Conservation (phyloP, 2,888 invertebrate genomes). For the Lasioglossum morio region DNA sequence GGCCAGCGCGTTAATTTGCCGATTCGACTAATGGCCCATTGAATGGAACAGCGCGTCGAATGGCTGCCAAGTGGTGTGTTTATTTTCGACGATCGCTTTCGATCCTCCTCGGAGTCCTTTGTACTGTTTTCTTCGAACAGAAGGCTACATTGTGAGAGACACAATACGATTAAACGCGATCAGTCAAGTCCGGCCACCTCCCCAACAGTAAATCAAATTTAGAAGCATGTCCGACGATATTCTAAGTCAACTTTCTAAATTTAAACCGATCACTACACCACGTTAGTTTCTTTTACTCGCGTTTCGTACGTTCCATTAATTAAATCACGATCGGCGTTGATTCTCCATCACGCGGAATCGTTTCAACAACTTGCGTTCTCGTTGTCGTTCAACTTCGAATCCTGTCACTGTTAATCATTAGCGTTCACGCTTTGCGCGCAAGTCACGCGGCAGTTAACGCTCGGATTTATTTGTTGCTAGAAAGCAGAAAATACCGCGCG, state of each 20-base stretch:
- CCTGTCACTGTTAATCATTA: background rate
- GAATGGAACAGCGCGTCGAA: conserved; percentile 64
- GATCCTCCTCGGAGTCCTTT: conserved; percentile 48
- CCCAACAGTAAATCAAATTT: background rate
- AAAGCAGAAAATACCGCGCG: conserved; percentile 22
- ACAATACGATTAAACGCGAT: conserved; percentile 51
- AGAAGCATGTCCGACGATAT: conserved; percentile 5
- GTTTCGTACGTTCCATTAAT: background rate
- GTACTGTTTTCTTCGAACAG: conserved; percentile 49
- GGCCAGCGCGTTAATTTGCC: conserved; percentile 18
- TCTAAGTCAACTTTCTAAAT: conserved; percentile 36
- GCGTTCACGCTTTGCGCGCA: background rate
- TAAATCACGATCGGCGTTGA: background rate
- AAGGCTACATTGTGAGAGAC: conserved; percentile 43
- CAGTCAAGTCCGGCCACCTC: conserved; percentile 10
- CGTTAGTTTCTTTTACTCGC: conserved; percentile 9
- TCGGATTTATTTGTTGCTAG: conserved; percentile 30
- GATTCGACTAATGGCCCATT: conserved; percentile 28
- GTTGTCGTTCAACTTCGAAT: background rate
- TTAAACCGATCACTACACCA: conserved; percentile 33
- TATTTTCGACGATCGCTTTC: conserved; percentile 65
- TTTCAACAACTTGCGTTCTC: background rate
- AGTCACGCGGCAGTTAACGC: conserved; percentile 13
- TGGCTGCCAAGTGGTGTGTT: conserved; percentile 65
- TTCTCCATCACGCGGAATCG: background rate